Base-by-base conservation (phyloP, 1,140 invertebrate species). In the Zaprionus lachaisei region DNA sequence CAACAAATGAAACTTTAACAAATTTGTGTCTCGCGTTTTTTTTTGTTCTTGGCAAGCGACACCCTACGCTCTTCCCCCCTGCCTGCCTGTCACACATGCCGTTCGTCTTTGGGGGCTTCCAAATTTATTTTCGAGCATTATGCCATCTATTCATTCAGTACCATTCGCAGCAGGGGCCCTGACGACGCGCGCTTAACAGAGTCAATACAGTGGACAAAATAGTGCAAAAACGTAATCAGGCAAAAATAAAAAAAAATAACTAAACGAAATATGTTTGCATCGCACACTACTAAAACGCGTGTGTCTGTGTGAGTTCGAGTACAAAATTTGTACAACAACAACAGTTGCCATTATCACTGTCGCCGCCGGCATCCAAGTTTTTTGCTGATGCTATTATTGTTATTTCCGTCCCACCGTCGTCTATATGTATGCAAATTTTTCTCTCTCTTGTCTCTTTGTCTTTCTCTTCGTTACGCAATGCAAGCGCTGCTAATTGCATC, bases 41-140 rank as follows among this genome's bases (percentile, higher is more conserved):
- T 70, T 70, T 65, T 54, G 60, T 81, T 85, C 81, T 90, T 90
- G 85, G 85, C 85, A 90, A 90, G 72, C 82, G 51, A 75, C 20
- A 37, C 67, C 38, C 63, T 41, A 41, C 31, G 31, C 75, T n/a
- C 67, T 62, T 76, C 69, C 64, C 34, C 54, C n/a, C 37, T 12
- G 26, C 31, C 38, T 63, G 37, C 26, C 62, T 28, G 26, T 28
- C 61, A 44, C 31, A 49, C 49, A 31, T 54, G 63, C 22, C 24
- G 20, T 28, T 37, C 24, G 20, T 28, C 15, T 66, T 41, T 56
- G 17, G 56, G 56, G 37, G 37, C 64, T 78, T 90, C 62, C 79
- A 82, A 91, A 91, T 91, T 90, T 86, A 90, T 90, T 90, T 90
- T 90, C 90, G 79, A 91, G 86, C 72, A 90, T 90, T 90, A 90